Base-by-base conservation (phyloP, 2,888 invertebrate species). In the Microchrysa polita region DNA sequence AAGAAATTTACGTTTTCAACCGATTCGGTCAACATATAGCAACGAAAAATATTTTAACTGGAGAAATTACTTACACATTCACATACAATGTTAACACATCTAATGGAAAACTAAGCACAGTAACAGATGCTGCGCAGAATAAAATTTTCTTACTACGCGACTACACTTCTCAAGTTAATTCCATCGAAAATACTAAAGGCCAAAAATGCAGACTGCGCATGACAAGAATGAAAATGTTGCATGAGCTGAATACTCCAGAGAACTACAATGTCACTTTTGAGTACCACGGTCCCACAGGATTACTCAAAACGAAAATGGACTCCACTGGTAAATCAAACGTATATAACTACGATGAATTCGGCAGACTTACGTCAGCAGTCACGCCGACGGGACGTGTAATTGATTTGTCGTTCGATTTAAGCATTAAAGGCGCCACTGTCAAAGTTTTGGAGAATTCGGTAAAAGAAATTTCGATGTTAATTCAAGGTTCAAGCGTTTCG, bases 21-120 rank as follows among this genome's bases (percentile, higher is more conserved):
- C 87, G 95, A 78, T 96, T 96, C 81, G 98, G 98, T 0, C 97
- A 97, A 82, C 98, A 98, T 81, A 90, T 96, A 2, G 92, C 94
- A 73, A 98, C 97, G 0, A 93, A 93, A 78, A 96, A 97, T 81
- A 97, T 98, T 75, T 86, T 98, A n/a, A 97, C 97, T 0, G 96
- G 95, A 0, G 95, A 96, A 84, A 94, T 93, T 2, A 92, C 94
- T 77, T 98, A 97, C 82, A 91, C 94, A 1, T 98, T 98, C 82
- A 93, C 96, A 0, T 98, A 98, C 86, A 97, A 96, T 79, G 96
- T 97, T 0, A 97, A 97, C 82, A 97, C 97, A 0, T 96, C 95
- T 80, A 97, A 96, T 81, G 98, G 98, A 0, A 96, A 96, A 82
- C 87, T 98, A 20, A 95, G 94, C 80, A 94, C 95, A 0, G 96